Conservation (phyloP, 2,888 invertebrate species). For the Sinodicranocentrus sp. region DNA sequence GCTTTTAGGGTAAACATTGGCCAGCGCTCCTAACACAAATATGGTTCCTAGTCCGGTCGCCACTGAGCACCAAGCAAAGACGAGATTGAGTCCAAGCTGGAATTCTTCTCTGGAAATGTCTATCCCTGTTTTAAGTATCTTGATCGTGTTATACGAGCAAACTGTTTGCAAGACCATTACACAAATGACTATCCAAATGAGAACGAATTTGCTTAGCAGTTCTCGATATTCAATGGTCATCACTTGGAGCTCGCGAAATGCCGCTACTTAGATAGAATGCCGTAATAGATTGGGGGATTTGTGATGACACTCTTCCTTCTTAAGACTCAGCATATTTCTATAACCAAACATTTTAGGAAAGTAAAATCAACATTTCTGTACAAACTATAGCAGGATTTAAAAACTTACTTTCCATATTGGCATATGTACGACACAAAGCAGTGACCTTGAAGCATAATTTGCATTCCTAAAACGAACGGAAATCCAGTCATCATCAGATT, state of each 20-base stretch:
- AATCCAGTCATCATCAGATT: constrained; percentile 22
- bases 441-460: not conserved
- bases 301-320: not conserved
- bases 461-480: not conserved
- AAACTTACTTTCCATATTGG: constrained; percentile 7
- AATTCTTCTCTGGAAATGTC: not conserved
- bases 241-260: constrained; percentile 1
- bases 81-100: constrained; percentile 3
- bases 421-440: not conserved
- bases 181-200: not conserved
- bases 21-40: not conserved
- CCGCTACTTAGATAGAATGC: not conserved
- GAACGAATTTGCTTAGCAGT: not conserved
- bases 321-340: not conserved
- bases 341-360: not conserved
- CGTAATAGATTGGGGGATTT: too few relatives aligned
- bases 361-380: not conserved
- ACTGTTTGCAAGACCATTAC: not conserved
- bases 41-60: not conserved
- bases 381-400: too few relatives aligned
- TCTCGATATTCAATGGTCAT: not conserved
- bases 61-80: constrained; percentile 3
- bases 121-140: not conserved
- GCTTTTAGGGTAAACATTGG: constrained; percentile 10
- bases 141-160: constrained; percentile 15